Base-by-base conservation (phyloP, 2,888 invertebrate genomes). In the Andrena bucephala region DNA sequence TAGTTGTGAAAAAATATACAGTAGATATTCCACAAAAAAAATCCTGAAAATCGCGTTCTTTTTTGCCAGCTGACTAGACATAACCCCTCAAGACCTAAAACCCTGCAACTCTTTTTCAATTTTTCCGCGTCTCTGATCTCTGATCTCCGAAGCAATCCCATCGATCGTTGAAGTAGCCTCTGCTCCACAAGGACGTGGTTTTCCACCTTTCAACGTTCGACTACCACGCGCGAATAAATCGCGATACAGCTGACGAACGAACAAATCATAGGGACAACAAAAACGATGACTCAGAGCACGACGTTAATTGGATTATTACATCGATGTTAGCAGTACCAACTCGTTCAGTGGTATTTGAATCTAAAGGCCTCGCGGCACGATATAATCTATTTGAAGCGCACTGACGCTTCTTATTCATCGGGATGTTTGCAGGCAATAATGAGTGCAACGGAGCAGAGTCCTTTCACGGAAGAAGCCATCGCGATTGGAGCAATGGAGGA, bases 231-330 rank as follows among this genome's bases (percentile, higher is more conserved):
- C 65, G 65, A 80, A 74, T 79, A 72, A 79, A 77, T 81, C 80
- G 42, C 78, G 36, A 60, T 65, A 66, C 60, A 27, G 48, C 50
- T 57, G 65, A 57, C 70, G 48, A 36, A 27, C 48, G 42, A 80
- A 65, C 63, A 66, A 65, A 77, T 77, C 60, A 52, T 50, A 8
- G 31, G 48, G 65, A 65, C 65, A 48, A 79, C 77, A 70, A 77
- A 77, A 80, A 60, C 57, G 70, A 66, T 16, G 60, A 77, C 63
- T 10, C 16, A 54, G 31, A 16, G 16, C 54, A 6, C n/a, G 62
- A 67, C 59, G 77, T 70, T 79, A 79, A 79, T 79, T 79, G 70
- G 77, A 80, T 80, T 70, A 52, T 80, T 71, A 66, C 31, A 33
- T 10, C 48, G 68, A 57, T 33, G 54, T 52, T 33, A 33, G 33